A percentile compares a stretch with the other conserved stretches of the same genome.
These are phyloP conservation scores for Tetranychus urticae DNA, from an alignment of 1,140 invertebrate species.

Conservation along the genomic window DNA sequence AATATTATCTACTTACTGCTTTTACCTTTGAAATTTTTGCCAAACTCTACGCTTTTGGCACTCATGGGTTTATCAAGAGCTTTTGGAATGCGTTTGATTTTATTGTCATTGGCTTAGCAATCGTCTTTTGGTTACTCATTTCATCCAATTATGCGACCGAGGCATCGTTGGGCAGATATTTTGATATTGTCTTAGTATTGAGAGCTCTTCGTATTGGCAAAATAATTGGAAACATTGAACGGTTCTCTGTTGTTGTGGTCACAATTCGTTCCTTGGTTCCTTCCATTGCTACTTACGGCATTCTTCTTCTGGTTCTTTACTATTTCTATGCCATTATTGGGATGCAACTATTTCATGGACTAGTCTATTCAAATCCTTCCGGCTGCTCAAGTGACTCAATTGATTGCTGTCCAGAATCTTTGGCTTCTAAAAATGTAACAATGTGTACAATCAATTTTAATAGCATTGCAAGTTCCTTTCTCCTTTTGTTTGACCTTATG, in stretches of 20 bases:
- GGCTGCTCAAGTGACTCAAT: constrained; percentile 15
- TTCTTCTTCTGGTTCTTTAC: constrained; percentile 28
- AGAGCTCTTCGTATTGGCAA: constrained; percentile 26
- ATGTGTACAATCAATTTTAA: constrained; percentile 33
- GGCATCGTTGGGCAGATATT: background rate
- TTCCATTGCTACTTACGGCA: constrained; percentile 27
- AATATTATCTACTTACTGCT: constrained; percentile 25
- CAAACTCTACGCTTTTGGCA: constrained; percentile 26
- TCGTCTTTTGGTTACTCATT: constrained; percentile 14
- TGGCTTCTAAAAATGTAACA: constrained; percentile 20
- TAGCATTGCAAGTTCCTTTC: constrained; percentile 23
- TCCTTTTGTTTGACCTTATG: constrained; percentile 27
- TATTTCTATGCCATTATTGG: constrained; percentile 30
- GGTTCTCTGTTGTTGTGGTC: constrained; percentile 26
- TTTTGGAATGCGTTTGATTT: constrained; percentile 31
- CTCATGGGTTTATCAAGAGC: constrained; percentile 20
- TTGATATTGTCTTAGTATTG: constrained; percentile 26
- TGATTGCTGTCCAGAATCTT: constrained; percentile 5
- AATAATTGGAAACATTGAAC: constrained; percentile 24
- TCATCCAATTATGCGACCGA: background rate
- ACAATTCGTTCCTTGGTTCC: constrained; percentile 27
- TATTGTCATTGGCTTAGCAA: constrained; percentile 25
- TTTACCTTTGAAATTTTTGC: constrained; percentile 27
- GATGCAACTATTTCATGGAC: constrained; percentile 25
- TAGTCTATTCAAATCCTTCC: constrained; percentile 16